Evolutionary conservation across 2,113 vertebrate species (phyloP), one percentile per base, ranked within the genome.

Genomic region (Prunella himalayana): DNA sequence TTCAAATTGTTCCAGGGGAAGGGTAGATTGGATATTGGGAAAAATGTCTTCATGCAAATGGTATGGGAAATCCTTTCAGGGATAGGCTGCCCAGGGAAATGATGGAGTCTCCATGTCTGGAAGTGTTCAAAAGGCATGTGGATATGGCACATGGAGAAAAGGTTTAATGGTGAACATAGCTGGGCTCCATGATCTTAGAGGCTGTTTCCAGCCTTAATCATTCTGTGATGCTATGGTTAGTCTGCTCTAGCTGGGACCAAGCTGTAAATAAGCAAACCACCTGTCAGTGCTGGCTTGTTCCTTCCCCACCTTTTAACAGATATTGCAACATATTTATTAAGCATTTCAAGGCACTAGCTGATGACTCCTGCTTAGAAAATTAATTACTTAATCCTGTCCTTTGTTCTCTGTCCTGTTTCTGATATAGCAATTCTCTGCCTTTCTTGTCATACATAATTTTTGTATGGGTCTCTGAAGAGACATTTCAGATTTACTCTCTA

Each of bases 391-490:
- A 45, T 37, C 30, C 20, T 66, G 10, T 20, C 17, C 4, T 65
- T 76, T 53, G 15, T 69, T 92, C 90, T 65, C 37, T 41, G 53
- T 23, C 8, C 31, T 27, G 6, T 79, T 79, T 79, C 61, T 94
- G 49, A 54, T 53, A 17, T 21, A 64, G 42, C 9, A 49, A 44
- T 68, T 70, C 22, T 69, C 23, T 80, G 31, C 23, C 37, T 73
- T 82, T 86, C 12, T 60, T 8, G 19, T 25, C 5, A 2, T 30
- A 51, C 0, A 0, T n/a, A 60, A 49, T 4, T 60, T 90, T 41
- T 23, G 8, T 27, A 37, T 10, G 15, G 7, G 12, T 51, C 15
- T 61, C 50, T 80, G 45, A 76, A 76, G 69, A 76, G 49, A 30
- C 15, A 9, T 76, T 69, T 63, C 57, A 78, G 35, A 9, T 51